phyloP scores from a whole-genome alignment of 2,797 vertebrate genomes.

The Epinephelus coioides region DNA sequence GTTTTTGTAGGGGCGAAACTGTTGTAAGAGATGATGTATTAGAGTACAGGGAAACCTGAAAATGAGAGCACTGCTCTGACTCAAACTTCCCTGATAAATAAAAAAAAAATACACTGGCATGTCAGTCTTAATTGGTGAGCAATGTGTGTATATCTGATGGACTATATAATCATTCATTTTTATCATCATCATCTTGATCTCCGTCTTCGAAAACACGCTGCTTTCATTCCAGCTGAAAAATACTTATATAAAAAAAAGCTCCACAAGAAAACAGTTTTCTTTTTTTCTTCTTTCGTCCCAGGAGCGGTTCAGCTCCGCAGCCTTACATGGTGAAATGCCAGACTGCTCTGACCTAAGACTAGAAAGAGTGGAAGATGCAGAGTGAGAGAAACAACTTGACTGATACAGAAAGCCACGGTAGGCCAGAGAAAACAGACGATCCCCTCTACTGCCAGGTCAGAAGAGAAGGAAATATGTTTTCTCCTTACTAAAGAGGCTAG shows the following conservation, averaged over 20 bases:
- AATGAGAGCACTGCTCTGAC: neutral
- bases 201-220: neutral
- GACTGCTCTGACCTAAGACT: conserved; percentile 28
- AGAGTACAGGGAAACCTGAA: neutral
- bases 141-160: neutral
- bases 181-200: neutral
- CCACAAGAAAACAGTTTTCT: conserved; percentile 31
- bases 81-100: neutral
- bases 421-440: conserved; percentile 26
- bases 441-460: conserved; percentile 1
- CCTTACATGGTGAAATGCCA: conserved; percentile 80
- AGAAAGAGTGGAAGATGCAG: conserved; percentile 33
- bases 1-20: too few relatives aligned
- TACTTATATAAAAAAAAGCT: conserved; percentile 16
- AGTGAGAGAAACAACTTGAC: conserved; percentile 29
- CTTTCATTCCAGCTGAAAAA: conserved; percentile 18
- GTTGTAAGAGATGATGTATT: too few relatives aligned
- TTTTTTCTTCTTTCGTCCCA: conserved; percentile 7
- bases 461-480: too few relatives aligned
- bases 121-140: neutral
- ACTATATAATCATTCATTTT: neutral
- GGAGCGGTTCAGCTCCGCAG: conserved; percentile 45
- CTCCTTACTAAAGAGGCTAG: neutral
- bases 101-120: too few relatives aligned
- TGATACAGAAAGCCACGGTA: neutral